Evolutionary conservation across 2,113 vertebrate species (phyloP).

Genomic region (Proteles cristata): DNA sequence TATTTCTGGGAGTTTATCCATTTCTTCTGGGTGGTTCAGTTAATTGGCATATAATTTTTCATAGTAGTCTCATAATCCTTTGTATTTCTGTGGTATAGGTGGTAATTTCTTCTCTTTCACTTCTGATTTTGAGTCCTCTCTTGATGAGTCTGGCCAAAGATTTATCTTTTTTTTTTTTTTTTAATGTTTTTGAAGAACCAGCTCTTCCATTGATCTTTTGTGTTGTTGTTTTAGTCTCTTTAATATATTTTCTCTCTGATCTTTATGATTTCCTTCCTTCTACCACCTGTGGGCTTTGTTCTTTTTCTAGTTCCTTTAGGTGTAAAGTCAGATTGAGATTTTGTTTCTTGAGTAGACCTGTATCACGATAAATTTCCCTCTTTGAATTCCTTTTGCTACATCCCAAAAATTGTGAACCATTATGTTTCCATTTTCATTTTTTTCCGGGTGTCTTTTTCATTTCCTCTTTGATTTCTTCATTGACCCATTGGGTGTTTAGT

Average conservation of each 20-base stretch:
- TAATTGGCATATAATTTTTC: background rate
- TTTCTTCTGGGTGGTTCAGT: background rate
- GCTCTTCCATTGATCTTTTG: background rate
- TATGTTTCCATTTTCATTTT: background rate
- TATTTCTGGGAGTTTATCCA: background rate
- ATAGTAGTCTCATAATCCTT: background rate
- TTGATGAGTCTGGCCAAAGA: background rate
- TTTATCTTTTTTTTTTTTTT: background rate
- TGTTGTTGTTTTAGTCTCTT: background rate
- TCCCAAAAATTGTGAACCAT: background rate
- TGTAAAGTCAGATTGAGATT: background rate
- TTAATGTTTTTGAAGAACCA: background rate
- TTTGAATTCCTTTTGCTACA: background rate
- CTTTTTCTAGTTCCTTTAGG: background rate
- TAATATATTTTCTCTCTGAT: background rate
- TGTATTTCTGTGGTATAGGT: background rate
- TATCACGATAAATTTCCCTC: background rate
- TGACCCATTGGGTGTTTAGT: background rate
- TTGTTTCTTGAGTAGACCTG: background rate
- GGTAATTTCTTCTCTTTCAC: background rate
- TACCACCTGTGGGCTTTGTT: background rate
- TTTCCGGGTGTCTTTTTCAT: background rate
- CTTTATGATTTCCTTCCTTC: background rate
- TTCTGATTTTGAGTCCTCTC: background rate
- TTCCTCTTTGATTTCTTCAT: background rate